Base-by-base conservation (phyloP, 1,140 invertebrate genomes). In the Apis laboriosa region DNA sequence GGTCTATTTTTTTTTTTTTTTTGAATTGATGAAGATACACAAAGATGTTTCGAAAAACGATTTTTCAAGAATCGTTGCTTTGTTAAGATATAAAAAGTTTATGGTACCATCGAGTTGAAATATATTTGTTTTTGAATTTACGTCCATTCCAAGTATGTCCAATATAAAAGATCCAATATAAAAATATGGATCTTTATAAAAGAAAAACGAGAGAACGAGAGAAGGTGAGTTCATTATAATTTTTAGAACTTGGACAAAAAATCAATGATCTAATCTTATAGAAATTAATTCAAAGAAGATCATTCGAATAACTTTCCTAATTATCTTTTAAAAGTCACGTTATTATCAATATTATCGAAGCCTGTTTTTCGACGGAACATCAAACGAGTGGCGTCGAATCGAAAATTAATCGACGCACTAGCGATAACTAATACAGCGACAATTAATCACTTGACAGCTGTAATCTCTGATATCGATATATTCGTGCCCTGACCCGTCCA, bases 351-450 rank as follows among this genome's bases (percentile, higher is more conserved):
- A 51, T 56, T 43, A 51, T 51, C 63, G 74, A 86, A 77, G 66
- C 51, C 17, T 75, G 51, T 77, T 86, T 83, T 85, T 84, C 80
- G 79, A 53, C 79, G 63, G 58, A 19, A 58, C 66, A 66, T 83
- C 61, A 73, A 67, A 28, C 21, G 61, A 24, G 15, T 63, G 53
- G 58, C 86, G 70, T 71, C 49, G 74, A 82, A 77, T 67, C 66
- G 86, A 76, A 81, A 87, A 86, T 87, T 87, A 87, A 86, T 87
- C 85, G 86, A 86, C 71, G 73, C 71, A 72, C 70, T 77, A 84
- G 77, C 80, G 85, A 85, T 80, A 81, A 84, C 85, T 81, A 87
- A 81, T 84, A 86, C 85, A 72, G 49, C 58, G 74, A 84, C 71
- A 87, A 88, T 88, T 88, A 88, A 88, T 88, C 86, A 87, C 85